phyloP scores from a whole-genome alignment of 2,888 invertebrate genomes.

The Salpingus planirostris region DNA sequence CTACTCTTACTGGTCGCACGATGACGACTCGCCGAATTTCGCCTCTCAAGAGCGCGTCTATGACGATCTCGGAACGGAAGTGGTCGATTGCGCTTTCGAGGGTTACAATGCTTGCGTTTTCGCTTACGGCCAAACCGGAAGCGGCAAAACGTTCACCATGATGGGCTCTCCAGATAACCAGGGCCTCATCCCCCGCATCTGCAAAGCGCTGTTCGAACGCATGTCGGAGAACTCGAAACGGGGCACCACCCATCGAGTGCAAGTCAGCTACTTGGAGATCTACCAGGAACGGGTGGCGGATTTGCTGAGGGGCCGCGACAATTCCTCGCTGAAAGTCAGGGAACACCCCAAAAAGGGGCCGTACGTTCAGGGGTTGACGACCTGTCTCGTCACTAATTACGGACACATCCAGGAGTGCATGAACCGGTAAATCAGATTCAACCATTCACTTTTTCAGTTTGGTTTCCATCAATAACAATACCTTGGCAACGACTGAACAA shows the following conservation, averaged over 20 bases:
- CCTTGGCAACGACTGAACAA: not conserved
- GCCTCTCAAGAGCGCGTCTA: conserved; percentile 77
- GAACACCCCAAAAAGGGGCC: conserved; percentile 71
- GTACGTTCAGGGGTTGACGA: conserved; percentile 79
- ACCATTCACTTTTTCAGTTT: no score
- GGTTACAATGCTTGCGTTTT: conserved; percentile 87
- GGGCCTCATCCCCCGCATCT: conserved; percentile 79
- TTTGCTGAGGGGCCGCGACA: conserved; percentile 46
- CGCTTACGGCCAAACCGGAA: conserved; percentile 87
- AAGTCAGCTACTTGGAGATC: conserved; percentile 62
- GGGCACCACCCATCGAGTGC: conserved; percentile 75
- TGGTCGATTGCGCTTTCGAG: conserved; percentile 71
- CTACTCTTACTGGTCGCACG: conserved; percentile 82
- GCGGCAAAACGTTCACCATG: conserved; percentile 88
- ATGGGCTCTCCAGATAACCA: conserved; percentile 75
- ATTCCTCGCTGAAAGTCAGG: conserved; percentile 50
- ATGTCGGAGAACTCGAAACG: conserved; percentile 75
- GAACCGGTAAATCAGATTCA: no score
- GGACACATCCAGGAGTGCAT: conserved; percentile 69
- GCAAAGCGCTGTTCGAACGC: conserved; percentile 70
- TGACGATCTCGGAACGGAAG: conserved; percentile 66
- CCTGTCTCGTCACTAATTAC: conserved; percentile 78
- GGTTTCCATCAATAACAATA: no score
- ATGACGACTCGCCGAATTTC: conserved; percentile 58
- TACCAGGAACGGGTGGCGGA: conserved; percentile 64